These are phyloP conservation scores for Microctenopoma steveboyesi DNA, from an alignment of 2,797 vertebrate species.

Conservation along the genomic window DNA sequence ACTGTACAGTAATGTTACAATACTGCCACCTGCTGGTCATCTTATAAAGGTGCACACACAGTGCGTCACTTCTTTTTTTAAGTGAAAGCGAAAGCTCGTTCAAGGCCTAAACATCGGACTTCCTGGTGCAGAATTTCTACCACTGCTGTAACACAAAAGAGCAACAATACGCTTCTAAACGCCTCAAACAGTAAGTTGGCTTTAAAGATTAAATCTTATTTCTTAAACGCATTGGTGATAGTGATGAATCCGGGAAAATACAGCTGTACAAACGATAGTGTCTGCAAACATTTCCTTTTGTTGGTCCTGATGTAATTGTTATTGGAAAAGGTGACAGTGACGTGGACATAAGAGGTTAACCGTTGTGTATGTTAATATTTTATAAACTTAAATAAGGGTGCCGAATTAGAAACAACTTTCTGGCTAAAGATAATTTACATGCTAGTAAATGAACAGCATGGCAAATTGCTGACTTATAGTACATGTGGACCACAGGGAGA, in stretches of 20 bases:
- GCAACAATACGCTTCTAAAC: not conserved
- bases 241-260: not conserved
- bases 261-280: not conserved
- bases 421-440: too few relatives aligned
- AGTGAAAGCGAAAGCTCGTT: constrained; percentile 51
- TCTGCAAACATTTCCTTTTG: not conserved
- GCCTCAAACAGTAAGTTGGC: constrained; percentile 8
- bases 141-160: fast-evolving
- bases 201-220: not conserved
- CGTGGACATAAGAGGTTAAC: too few relatives aligned
- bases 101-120: fast-evolving
- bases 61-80: fast-evolving
- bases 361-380: too few relatives aligned
- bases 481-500: too few relatives aligned
- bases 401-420: too few relatives aligned
- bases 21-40: constrained; percentile 51
- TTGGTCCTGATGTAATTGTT: too few relatives aligned
- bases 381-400: not conserved
- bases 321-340: too few relatives aligned
- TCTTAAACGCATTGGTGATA: not conserved
- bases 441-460: too few relatives aligned
- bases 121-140: not conserved
- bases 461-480: too few relatives aligned
- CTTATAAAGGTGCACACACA: not conserved
- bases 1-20: not conserved